Evolutionary conservation across 2,113 vertebrate species (phyloP).

Genomic region (Melanotaenia duboulayi): DNA sequence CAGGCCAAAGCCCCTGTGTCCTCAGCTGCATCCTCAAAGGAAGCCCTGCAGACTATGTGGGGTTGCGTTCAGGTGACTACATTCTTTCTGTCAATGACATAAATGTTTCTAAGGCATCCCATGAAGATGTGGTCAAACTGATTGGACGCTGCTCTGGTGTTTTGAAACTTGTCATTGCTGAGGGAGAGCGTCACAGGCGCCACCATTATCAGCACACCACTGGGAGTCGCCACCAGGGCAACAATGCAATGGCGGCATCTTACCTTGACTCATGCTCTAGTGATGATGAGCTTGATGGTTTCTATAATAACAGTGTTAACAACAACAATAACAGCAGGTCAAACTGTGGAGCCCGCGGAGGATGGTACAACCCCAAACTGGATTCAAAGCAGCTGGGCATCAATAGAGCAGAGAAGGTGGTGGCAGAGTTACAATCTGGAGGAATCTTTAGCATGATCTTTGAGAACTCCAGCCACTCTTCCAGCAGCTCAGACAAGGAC

Average conservation of each 20-base stretch:
- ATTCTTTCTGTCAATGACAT: slow-evolving; percentile 94
- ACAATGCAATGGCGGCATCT: slow-evolving; percentile 47
- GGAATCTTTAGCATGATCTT: slow-evolving; percentile 98
- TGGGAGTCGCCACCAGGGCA: slow-evolving; percentile 66
- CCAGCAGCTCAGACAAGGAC: slow-evolving; percentile 85
- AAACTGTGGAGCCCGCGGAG: slow-evolving; percentile 63
- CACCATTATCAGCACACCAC: slow-evolving; percentile 65
- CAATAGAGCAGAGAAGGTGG: slow-evolving; percentile 94
- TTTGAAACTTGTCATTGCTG: slow-evolving; percentile 89
- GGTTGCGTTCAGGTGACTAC: slow-evolving; percentile 91
- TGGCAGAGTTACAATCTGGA: slow-evolving; percentile 96
- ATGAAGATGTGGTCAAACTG: slow-evolving; percentile 97
- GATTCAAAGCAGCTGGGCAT: slow-evolving; percentile 94
- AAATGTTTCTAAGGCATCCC: slow-evolving; percentile 92
- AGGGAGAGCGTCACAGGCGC: slow-evolving; percentile 78
- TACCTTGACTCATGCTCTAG: slow-evolving; percentile 91
- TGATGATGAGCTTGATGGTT: slow-evolving; percentile 89
- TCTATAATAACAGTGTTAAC: slow-evolving; percentile 85
- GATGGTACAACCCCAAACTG: slow-evolving; percentile 88
- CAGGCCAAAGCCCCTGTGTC: slow-evolving; percentile 93
- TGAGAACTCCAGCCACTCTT: slow-evolving; percentile 88
- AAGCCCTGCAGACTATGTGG: slow-evolving; percentile 93
- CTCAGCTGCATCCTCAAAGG: slow-evolving; percentile 93
- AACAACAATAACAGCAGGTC: slow-evolving; percentile 73
- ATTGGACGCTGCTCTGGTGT: slow-evolving; percentile 95